Evolutionary conservation across 30 jellyfish, hydroid and myxozoan genomes (phyloP).

Genomic region (Cassiopea xamachana): DNA sequence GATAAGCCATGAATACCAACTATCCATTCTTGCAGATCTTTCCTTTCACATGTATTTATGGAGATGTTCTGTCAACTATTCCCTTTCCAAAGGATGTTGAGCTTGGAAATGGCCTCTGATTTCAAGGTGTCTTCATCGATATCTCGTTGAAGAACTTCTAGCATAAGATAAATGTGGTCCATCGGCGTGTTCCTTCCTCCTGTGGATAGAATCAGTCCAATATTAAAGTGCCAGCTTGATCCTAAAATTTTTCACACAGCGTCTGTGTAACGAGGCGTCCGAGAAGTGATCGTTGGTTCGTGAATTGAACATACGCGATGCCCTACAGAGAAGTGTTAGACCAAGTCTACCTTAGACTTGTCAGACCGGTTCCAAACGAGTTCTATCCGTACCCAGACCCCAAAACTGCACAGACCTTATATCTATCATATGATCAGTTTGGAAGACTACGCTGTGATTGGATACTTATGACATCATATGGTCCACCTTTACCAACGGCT

Average conservation of each 20-base stretch:
- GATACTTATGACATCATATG: background rate
- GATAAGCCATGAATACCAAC: constrained; percentile 74
- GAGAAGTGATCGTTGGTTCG: background rate
- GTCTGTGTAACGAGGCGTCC: background rate
- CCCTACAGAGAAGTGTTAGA: constrained; percentile 5
- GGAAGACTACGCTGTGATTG: background rate
- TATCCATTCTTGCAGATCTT: constrained; percentile 41
- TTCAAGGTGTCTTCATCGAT: constrained; percentile 19
- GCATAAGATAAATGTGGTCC: constrained; percentile 19
- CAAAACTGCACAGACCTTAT: constrained; percentile 9
- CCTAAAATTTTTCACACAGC: background rate
- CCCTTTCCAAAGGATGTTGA: constrained; percentile 21
- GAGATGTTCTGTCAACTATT: constrained; percentile 31
- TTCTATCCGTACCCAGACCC: constrained; percentile 1
- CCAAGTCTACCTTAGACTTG: constrained; percentile 57
- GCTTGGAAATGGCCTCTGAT: background rate
- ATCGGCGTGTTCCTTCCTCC: constrained; percentile 51
- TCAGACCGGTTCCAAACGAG: constrained; percentile 48
- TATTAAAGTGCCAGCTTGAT: background rate
- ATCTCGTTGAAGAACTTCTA: constrained; percentile 9
- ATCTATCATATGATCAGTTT: background rate
- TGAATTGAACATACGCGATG: background rate
- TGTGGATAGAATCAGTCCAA: background rate
- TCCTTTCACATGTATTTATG: background rate
- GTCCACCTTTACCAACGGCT: background rate